Evolutionary conservation across 2,888 invertebrate species (phyloP).

Genomic region (Tinea pellionella): DNA sequence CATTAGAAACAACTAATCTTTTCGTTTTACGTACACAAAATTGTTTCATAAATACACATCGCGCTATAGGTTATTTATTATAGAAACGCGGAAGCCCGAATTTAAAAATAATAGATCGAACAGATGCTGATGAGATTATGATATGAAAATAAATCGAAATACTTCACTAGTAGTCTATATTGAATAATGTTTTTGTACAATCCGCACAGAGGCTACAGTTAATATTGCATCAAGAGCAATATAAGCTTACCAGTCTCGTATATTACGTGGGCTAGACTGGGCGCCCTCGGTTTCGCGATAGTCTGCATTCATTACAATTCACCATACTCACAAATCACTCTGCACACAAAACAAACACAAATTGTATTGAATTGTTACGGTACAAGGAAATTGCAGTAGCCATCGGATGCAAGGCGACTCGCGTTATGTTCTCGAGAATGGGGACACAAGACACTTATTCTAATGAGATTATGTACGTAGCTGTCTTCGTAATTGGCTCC

Average conservation of each 20-base stretch:
- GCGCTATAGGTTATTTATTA: too few relatives aligned
- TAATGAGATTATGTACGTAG: conserved; percentile 7
- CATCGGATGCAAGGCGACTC: not conserved
- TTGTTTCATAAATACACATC: too few relatives aligned
- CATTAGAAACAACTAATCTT: too few relatives aligned
- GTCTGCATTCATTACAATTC: conserved; percentile 7
- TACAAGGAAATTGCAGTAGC: not conserved
- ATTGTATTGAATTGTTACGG: not conserved
- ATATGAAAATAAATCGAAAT: too few relatives aligned
- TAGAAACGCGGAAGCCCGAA: too few relatives aligned
- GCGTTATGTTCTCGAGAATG: not conserved
- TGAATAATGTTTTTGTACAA: not conserved
- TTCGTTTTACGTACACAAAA: too few relatives aligned
- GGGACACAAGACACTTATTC: conserved; percentile 1
- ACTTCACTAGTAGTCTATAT: too few relatives aligned
- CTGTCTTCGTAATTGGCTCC: not conserved
- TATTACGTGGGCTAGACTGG: conserved; percentile 10
- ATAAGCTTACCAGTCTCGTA: conserved; percentile 7
- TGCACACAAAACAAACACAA: not conserved
- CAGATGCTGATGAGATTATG: too few relatives aligned
- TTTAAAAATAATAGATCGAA: too few relatives aligned
- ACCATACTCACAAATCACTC: conserved; percentile 3
- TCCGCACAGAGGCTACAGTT: not conserved
- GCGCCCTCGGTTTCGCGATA: conserved; percentile 11
- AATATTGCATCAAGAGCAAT: not conserved